Evolutionary conservation across 1,140 invertebrate species (phyloP), one percentile per base, ranked within the genome.

Genomic region (Geopemphigus sp.): DNA sequence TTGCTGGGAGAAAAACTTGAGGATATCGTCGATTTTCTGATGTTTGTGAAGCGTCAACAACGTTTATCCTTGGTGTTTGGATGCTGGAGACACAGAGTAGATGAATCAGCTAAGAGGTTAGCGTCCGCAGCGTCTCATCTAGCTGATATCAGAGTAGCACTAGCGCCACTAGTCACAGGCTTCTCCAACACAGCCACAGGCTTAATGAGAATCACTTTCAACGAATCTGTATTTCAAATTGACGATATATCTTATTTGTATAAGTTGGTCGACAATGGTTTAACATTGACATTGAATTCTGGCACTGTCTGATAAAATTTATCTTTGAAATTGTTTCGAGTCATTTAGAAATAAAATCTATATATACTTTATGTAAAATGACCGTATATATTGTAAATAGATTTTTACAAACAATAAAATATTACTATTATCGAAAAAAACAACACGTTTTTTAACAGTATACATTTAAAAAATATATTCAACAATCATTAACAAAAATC

Each of bases 181-280:
- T 78, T 78, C 50, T 78, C 74, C 10, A 26, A 78, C 4, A 29
- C 74, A 0, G 74, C 74, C 4, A 78, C 74, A 14, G 74, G 74
- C 22, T 50, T 57, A 10, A 78, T 78, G 74, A 63, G 57, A 8
- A 78, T 78, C 14, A 78, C 74, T 47, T 47, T 56, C n/a, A 14
- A 57, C 3, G 57, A 50, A 63, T 24, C 74, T 5, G 0, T 26
- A 1, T 47, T 5, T 17, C 3, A 5, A n/a, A 54, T 53, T n/a
- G 68, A 72, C 1, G 68, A 78, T 5, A 17, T 63, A 11, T 78
- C 74, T 47, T 78, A 78, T 2, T 19, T 78, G 17, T 78, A 78
- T 19, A 78, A 78, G 1, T 45, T 78, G 1, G 17, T 14, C 1
- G 74, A 78, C 10, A 50, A 63, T 50, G 56, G 56, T 29, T 19